Evolutionary conservation across 2,888 invertebrate genomes (phyloP), one percentile per base, ranked within the genome.

Genomic region (Thymelicus acteon): DNA sequence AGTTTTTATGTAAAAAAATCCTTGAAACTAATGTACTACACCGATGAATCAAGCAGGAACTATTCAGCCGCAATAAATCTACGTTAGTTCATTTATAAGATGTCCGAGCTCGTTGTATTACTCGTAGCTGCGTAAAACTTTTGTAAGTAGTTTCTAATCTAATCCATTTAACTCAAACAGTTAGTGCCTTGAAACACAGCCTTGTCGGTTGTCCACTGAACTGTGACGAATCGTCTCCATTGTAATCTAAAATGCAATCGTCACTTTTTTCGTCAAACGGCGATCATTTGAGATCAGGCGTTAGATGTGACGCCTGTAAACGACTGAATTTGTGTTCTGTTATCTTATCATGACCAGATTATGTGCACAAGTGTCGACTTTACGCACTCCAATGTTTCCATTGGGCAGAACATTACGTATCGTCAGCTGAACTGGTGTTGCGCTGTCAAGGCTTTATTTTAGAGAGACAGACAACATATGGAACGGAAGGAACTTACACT

Each of bases 271-370:
- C 52, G 47, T 61, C n/a, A 66, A 71, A 66, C 54, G 12, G 39
- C 67, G 67, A 40, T n/a, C 44, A 31, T 40, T 60, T 60, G 24
- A 60, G 54, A 54, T 61, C 71, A 65, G 71, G 71, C 65, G 71
- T 71, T 71, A 37, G 60, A 39, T 49, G 60, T n/a, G 75, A 66
- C 57, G 70, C 47, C 70, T 60, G 75, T 74, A 61, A 73, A 78
- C 73, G 75, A 79, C 78, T 80, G 76, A 79, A 73, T 73, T 75
- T 63, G 71, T 75, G 72, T 72, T 72, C 65, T 80, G 79, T 82
- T 90, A 93, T 92, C 92, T 92, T 93, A 93, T 93, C 93, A 85
- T 24, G 72, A 75, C 77, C 81, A 91, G 91, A 92, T 90, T 92
- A 90, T 92, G 90, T 92, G 88, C 87, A 90, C 92, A 91, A 90